Evolutionary conservation across 1,140 invertebrate genomes (phyloP).

Genomic region (Psilanteris sp.): DNA sequence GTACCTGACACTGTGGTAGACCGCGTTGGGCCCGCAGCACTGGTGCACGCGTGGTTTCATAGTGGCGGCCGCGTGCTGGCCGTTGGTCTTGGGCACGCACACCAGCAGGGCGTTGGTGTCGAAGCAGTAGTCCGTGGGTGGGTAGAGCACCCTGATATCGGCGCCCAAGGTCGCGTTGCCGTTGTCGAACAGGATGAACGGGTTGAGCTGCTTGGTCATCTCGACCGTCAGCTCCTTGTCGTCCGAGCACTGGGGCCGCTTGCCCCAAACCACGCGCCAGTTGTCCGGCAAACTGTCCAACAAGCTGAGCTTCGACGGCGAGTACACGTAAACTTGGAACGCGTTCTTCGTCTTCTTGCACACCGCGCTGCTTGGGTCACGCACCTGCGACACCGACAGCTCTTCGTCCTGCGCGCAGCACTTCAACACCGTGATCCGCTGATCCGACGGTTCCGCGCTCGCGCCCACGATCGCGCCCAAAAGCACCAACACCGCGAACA

Average conservation of each 20-base stretch:
- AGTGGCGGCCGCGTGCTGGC: slow-evolving; percentile 70
- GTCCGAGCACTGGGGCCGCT: slow-evolving; percentile 74
- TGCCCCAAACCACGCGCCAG: slow-evolving; percentile 76
- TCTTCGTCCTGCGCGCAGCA: slow-evolving; percentile 79
- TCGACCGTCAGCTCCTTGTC: slow-evolving; percentile 70
- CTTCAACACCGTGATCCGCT: slow-evolving; percentile 74
- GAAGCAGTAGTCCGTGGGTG: slow-evolving; percentile 81
- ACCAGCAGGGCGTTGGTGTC: slow-evolving; percentile 82
- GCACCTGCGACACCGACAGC: slow-evolving; percentile 64
- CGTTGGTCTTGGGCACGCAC: slow-evolving; percentile 77
- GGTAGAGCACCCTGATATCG: slow-evolving; percentile 63
- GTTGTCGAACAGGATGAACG: slow-evolving; percentile 80
- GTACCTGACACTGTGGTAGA: slow-evolving; percentile 81
- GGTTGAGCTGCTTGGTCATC: slow-evolving; percentile 64
- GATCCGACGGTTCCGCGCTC: slow-evolving; percentile 31
- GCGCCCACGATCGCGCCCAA: slow-evolving; percentile 15
- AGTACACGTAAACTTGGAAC: slow-evolving; percentile 81
- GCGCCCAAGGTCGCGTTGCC: slow-evolving; percentile 80
- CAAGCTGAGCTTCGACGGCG: slow-evolving; percentile 69
- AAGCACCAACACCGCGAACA: slow-evolving; percentile 6
- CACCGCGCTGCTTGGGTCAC: slow-evolving; percentile 20
- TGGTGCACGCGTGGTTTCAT: slow-evolving; percentile 77
- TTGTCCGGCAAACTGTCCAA: slow-evolving; percentile 73
- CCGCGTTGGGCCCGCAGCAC: slow-evolving; percentile 82
- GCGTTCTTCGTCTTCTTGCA: slow-evolving; percentile 59